Evolutionary conservation across 2,113 vertebrate species (phyloP), one percentile per base, ranked within the genome.

Genomic region (Agapornis roseicollis): DNA sequence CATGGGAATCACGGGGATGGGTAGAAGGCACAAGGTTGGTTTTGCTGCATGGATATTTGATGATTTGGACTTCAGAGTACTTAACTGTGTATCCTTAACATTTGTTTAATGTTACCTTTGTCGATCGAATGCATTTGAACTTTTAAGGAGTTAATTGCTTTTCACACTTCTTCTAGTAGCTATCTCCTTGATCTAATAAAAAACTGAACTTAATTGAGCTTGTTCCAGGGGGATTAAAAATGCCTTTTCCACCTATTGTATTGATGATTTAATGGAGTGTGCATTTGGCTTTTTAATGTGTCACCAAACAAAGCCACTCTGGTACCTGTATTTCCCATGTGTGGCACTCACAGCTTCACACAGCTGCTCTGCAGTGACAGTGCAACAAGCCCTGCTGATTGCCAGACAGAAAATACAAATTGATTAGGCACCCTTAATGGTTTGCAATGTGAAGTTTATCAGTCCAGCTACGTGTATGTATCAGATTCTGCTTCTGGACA

Each of bases 71-170:
- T 60, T 22, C 10, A 8, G 74, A 66, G 53, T 13, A 19, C 37
- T 68, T 46, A 37, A 9, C 35, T 0, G 1, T n/a, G 44, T 70
- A 37, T 70, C 91, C 42, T 35, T 6, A 52, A 29, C 25, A 8
- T 61, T 66, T 80, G 85, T 37, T 37, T 29, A 50, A 20, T 1
- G 2, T 70, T 71, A 4, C 64, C 33, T 56, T 10, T 58, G 85
- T 55, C 7, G 0, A 25, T 33, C 2, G 1, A 29, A 16, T 11
- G 28, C 37, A 9, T 83, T n/a, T 88, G 88, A 80, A 78, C 93
- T 92, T 39, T 22, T 52, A 29, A 83, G 68, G 60, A 91, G 71
- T 83, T 94, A 91, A 96, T 93, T 93, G 93, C 79, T 94, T 80
- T 88, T 80, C 64, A 78, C 76, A 18, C 17, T 22, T 61, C 49